Base-by-base conservation (phyloP, 2,888 invertebrate species). In the Laspeyria flexula region DNA sequence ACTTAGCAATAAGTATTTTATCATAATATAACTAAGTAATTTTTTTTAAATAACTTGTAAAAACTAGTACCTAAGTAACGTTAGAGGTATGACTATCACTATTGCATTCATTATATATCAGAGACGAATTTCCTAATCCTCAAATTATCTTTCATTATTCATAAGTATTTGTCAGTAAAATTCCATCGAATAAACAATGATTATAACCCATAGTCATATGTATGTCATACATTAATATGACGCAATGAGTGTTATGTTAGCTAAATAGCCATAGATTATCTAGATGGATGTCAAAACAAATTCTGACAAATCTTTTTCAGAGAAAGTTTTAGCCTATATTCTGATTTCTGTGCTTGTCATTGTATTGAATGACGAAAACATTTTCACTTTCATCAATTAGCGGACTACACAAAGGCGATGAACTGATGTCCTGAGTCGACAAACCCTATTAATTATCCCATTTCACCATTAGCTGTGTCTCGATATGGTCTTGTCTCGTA, bases 371-470 rank as follows among this genome's bases (percentile, higher is more conserved):
- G 46, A 56, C 52, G 53, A 63, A 46, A 59, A 57, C 44, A 37
- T 57, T 66, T 73, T 70, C 63, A 71, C 72, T 72, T 75, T 73
- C 66, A 58, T 49, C 67, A 66, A 61, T 66, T 71, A 61, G 54
- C 61, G 23, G 49, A 49, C 51, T 43, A 35, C 53, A 55, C 46
- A 52, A 50, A 60, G 50, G 39, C 55, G 46, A 38, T 27, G 33
- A 48, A 54, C 60, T 43, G 45, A 55, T 55, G 48, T 56, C 59
- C 54, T 62, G 54, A 52, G 57, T 44, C 55, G 58, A 56, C 46
- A 47, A 63, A 65, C 60, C 55, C 47, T 56, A 55, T 65, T 65
- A 61, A 73, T 71, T 58, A 61, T 51, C 41, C 43, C 54, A 62
- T 71, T 62, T 60, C 58, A 54, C 46, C 29, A 47, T 48, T 45